Percentiles rank a stretch among this genome's conserved stretches.
phyloP scores from a whole-genome alignment of 1,140 invertebrate species.

The Drosophila littoralis region DNA sequence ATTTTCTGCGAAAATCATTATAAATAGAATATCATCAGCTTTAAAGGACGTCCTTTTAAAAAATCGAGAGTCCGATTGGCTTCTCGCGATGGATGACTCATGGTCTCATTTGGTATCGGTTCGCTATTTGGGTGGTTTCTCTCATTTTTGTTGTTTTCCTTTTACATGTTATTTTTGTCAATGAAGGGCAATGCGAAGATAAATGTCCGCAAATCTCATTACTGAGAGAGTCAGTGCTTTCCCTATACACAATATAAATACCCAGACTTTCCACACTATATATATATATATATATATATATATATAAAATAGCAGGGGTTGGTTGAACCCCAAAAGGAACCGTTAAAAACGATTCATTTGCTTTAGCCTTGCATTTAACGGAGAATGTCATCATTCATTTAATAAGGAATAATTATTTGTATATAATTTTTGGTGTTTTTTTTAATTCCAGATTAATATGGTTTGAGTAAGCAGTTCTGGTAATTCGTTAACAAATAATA shows the following conservation, averaged over 20 bases:
- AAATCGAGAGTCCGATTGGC: not conserved
- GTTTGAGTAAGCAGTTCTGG: no score
- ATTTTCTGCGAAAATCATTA: not conserved
- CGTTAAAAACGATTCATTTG: conserved; percentile 32
- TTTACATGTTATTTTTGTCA: conserved; percentile 39
- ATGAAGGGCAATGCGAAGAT: conserved; percentile 32
- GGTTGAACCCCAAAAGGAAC: conserved; percentile 25
- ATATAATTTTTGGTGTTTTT: no score
- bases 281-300: not conserved
- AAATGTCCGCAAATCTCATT: conserved; percentile 31
- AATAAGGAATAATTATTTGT: not conserved
- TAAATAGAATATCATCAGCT: conserved; percentile 12
- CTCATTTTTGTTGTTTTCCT: conserved; percentile 4
- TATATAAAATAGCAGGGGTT: conserved; percentile 24
- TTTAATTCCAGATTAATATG: no score
- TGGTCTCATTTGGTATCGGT: conserved; percentile 9
- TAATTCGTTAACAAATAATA: not conserved
- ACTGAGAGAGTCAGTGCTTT: conserved; percentile 16
- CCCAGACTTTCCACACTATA: not conserved
- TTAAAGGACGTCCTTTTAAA: conserved; percentile 9
- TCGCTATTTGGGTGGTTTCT: conserved; percentile 11
- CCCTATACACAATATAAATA: not conserved
- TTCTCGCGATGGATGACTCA: conserved; percentile 35
- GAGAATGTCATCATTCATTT: not conserved
- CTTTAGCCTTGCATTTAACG: conserved; percentile 29